Evolutionary conservation across 2,888 invertebrate genomes (phyloP).

Genomic region (Ormyrus thymus): DNA sequence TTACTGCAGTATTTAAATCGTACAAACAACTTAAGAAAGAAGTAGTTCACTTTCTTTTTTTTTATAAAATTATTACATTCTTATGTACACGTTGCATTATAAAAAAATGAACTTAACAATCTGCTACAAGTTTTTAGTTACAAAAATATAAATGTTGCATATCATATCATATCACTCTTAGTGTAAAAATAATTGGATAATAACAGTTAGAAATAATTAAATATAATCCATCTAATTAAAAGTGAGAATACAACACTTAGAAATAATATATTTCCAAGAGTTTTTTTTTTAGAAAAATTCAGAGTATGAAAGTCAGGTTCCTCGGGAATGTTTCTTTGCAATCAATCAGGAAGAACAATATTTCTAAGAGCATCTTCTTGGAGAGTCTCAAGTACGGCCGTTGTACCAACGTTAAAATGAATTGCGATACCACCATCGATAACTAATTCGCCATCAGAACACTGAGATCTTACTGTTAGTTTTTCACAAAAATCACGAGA

Average conservation of each 20-base stretch:
- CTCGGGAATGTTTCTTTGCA: conserved; percentile 37
- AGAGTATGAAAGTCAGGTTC: conserved; percentile 4
- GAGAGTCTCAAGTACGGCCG: conserved; percentile 87
- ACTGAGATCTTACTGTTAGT: conserved; percentile 89
- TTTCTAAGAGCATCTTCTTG: conserved; percentile 93
- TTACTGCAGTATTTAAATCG: no score
- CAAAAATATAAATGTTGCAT: no score
- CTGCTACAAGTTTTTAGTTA: neutral
- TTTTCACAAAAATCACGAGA: conserved; percentile 86
- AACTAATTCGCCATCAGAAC: conserved; percentile 92
- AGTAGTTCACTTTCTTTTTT: no score
- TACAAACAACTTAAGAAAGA: no score
- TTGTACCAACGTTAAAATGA: conserved; percentile 95
- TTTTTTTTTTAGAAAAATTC: conserved; percentile 12
- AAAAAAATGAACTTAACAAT: neutral
- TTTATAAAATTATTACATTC: no score
- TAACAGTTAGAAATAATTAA: no score
- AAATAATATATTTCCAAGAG: conserved; percentile 42
- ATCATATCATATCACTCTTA: no score
- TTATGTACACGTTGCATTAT: no score
- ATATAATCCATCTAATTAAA: neutral
- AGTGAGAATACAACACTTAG: neutral
- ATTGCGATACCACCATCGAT: conserved; percentile 96
- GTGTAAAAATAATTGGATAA: no score
- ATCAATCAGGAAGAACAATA: conserved; percentile 74